phyloP scores from a whole-genome alignment of 2,888 invertebrate genomes.

The Galerucella pusilla region DNA sequence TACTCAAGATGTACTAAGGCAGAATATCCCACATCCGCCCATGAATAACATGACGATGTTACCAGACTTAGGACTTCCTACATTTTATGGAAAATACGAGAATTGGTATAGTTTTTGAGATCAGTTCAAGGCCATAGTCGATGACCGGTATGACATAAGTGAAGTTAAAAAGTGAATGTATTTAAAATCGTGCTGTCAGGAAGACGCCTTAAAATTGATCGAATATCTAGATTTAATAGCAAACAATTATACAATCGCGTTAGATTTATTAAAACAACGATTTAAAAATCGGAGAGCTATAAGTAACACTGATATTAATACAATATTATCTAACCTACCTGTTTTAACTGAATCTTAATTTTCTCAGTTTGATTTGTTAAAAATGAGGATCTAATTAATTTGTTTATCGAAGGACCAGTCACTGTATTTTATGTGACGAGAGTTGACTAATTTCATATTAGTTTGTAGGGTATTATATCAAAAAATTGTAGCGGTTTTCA shows the following conservation, averaged over 20 bases:
- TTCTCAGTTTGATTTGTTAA: too few species aligned
- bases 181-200: not conserved
- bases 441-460: too few species aligned
- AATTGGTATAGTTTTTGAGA: not conserved
- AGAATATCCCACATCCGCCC: constrained; percentile 30
- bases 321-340: not conserved
- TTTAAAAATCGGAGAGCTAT: constrained; percentile 32
- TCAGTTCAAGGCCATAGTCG: not conserved
- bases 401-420: too few species aligned
- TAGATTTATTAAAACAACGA: constrained; percentile 24
- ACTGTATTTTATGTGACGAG: too few species aligned
- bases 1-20: constrained; percentile 16
- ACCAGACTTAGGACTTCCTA: not conserved
- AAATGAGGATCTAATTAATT: too few species aligned
- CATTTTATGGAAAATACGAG: not conserved
- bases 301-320: not conserved
- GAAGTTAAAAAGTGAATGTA: not conserved
- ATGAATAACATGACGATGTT: too few species aligned
- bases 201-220: not conserved
- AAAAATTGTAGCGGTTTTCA: too few species aligned
- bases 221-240: not conserved
- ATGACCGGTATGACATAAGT: not conserved
- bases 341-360: too few species aligned
- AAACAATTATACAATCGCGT: not conserved
- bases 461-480: too few species aligned